phyloP scores from a whole-genome alignment of 2,797 vertebrate genomes.

The Chanos chanos region DNA sequence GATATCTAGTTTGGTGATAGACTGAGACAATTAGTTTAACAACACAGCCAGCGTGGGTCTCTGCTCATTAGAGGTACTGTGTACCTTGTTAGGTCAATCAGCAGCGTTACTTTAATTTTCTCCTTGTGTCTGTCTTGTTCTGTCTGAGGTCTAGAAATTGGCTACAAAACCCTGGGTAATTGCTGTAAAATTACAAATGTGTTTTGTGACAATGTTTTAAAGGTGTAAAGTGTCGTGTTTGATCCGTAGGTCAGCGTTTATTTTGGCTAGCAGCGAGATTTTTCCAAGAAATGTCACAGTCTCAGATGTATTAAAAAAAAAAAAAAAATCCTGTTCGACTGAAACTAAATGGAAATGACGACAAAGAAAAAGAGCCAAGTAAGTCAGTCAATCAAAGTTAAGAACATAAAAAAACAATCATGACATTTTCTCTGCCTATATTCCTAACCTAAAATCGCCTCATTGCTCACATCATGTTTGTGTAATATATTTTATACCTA shows the following conservation, averaged over 20 bases:
- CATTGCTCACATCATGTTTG: too few relatives aligned
- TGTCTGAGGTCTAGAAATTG: background rate
- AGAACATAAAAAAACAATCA: too few relatives aligned
- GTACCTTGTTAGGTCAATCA: background rate
- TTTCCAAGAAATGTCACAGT: too few relatives aligned
- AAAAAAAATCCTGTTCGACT: too few relatives aligned
- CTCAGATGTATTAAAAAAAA: too few relatives aligned
- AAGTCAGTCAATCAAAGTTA: too few relatives aligned
- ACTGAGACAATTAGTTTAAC: slow-evolving; percentile 32
- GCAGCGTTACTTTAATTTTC: background rate
- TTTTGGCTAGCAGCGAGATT: slow-evolving; percentile 11
- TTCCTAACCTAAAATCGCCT: too few relatives aligned
- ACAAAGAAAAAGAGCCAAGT: too few relatives aligned
- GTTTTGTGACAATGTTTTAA: slow-evolving; percentile 33
- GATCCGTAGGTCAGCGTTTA: slow-evolving; percentile 23
- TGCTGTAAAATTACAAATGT: slow-evolving; percentile 26
- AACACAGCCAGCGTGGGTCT: slow-evolving; percentile 15
- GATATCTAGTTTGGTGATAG: slow-evolving; percentile 30
- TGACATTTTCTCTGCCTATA: too few relatives aligned
- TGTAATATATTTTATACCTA: too few relatives aligned
- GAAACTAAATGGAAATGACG: too few relatives aligned
- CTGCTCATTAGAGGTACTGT: slow-evolving; percentile 14
- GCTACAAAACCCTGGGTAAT: slow-evolving; percentile 33
- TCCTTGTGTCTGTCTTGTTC: background rate
- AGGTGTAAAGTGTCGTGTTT: slow-evolving; percentile 29